A percentile compares a stretch with the other conserved stretches of the same genome.
Conservation (phyloP, 92 coral and sea anemone species). For the Actinostola sp. region DNA sequence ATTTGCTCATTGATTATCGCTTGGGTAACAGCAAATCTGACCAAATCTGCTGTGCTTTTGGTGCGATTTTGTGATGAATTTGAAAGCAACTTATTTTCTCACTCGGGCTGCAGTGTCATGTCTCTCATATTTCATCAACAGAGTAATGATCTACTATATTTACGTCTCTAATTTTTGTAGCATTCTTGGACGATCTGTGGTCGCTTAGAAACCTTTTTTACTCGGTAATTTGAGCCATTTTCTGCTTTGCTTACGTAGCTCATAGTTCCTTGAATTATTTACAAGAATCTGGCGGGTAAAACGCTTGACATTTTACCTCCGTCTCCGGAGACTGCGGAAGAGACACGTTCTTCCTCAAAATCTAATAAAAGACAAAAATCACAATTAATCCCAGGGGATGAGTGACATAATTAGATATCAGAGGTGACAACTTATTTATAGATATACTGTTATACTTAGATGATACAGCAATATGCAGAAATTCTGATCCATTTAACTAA, state of each 20-base stretch:
- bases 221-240: neutral
- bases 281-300: conserved; percentile 26
- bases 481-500: too few relatives aligned
- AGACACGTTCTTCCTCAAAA: neutral
- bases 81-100: too few relatives aligned
- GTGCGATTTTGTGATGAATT: too few relatives aligned
- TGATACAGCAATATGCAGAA: too few relatives aligned
- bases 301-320: conserved; percentile 16
- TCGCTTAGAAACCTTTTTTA: conserved; percentile 3
- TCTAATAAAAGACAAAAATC: neutral
- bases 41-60: neutral
- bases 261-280: conserved; percentile 25
- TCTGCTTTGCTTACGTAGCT: conserved; percentile 34
- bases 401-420: too few relatives aligned
- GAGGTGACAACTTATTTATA: too few relatives aligned
- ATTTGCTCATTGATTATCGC: neutral
- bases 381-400: too few relatives aligned
- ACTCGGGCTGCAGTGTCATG: too few relatives aligned
- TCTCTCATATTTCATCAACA: neutral
- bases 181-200: neutral
- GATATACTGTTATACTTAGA: too few relatives aligned
- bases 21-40: too few relatives aligned
- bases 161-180: neutral
- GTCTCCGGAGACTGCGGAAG: too few relatives aligned
- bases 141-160: too few relatives aligned